Conservation (phyloP, 2,888 invertebrate species). For the Leptopterna dolabrata region DNA sequence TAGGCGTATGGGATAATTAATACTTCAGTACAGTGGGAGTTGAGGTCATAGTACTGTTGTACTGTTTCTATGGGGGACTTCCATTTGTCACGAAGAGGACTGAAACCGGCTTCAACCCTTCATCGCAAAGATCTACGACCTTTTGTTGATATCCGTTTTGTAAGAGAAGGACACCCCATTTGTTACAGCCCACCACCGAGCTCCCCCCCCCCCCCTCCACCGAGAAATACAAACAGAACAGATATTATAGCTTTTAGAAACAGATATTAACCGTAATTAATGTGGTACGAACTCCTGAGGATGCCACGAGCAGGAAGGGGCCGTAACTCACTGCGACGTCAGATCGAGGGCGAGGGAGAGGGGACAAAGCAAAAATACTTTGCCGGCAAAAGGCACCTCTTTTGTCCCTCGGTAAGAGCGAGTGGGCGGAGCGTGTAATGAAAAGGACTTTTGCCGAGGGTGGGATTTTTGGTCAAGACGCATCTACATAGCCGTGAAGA, state of each 20-base stretch:
- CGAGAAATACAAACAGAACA: constrained; percentile 25
- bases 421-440: constrained; percentile 38
- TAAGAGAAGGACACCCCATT: constrained; percentile 12
- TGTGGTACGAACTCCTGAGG: constrained; percentile 33
- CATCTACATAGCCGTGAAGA: constrained; percentile 53
- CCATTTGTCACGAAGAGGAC: constrained; percentile 21
- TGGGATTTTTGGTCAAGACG: constrained; percentile 46
- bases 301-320: constrained; percentile 32
- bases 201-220: neutral
- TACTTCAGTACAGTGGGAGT: too few relatives aligned
- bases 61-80: neutral
- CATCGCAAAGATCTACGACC: constrained; percentile 30
- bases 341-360: neutral
- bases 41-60: neutral
- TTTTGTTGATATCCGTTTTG: constrained; percentile 37
- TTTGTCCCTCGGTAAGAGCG: neutral
- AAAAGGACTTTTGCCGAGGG: constrained; percentile 32
- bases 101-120: neutral
- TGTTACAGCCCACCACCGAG: neutral
- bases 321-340: constrained; percentile 46
- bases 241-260: constrained; percentile 50
- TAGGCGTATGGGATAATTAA: too few relatives aligned
- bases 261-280: constrained; percentile 53
- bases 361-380: neutral
- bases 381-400: constrained; percentile 14